Conservation (phyloP, 2,113 vertebrate genomes). For the Terrapene triunguis region DNA sequence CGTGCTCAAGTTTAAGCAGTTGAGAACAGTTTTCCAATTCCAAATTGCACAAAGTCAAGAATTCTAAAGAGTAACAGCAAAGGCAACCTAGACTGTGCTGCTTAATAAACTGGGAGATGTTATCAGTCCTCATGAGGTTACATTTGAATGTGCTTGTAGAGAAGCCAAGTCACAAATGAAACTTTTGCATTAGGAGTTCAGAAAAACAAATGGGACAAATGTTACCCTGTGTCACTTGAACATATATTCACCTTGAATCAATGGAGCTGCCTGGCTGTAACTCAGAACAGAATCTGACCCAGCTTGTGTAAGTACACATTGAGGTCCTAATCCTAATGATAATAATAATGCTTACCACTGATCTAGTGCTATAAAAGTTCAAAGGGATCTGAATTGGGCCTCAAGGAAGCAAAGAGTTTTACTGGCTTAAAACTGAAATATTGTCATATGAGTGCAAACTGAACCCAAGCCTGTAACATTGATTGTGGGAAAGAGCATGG, state of each 20-base stretch:
- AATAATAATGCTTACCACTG: background rate
- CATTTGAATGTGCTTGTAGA: background rate
- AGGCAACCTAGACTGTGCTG: background rate
- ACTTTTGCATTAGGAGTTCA: background rate
- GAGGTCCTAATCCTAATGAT: background rate
- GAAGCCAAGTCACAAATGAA: background rate
- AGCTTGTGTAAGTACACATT: background rate
- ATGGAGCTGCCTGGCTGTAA: background rate
- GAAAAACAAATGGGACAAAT: background rate
- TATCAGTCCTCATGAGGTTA: background rate
- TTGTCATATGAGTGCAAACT: background rate
- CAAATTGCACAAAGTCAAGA: background rate
- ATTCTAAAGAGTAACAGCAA: background rate
- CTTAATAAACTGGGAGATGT: background rate
- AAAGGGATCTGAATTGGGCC: background rate
- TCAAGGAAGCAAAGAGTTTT: background rate
- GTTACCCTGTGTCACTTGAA: background rate
- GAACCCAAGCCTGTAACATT: slow-evolving; percentile 1
- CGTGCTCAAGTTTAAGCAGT: background rate
- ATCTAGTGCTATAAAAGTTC: background rate
- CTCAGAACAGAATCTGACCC: background rate
- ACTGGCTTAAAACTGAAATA: background rate
- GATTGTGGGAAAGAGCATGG: slow-evolving; percentile 1
- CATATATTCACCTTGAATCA: background rate
- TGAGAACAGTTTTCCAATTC: background rate